Evolutionary conservation across 2,888 invertebrate species (phyloP).

Genomic region (Ophraella communa): DNA sequence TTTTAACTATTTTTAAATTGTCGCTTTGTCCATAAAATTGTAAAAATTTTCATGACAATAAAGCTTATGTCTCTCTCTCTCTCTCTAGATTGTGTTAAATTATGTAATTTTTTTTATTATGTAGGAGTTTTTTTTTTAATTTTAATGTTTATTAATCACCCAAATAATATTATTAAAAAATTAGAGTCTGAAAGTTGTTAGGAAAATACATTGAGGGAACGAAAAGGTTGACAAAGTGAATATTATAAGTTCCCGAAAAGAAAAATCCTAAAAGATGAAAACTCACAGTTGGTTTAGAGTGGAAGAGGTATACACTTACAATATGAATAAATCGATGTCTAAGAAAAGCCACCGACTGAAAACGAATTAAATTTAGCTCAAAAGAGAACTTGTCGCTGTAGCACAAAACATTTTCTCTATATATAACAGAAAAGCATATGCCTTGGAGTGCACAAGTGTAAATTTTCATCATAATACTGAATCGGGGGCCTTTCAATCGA

Average conservation of each 20-base stretch:
- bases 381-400: conserved; percentile 40
- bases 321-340: conserved; percentile 39
- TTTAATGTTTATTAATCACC: too few species aligned
- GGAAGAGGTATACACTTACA: conserved; percentile 34
- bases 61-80: too few species aligned
- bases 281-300: conserved; percentile 18
- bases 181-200: neutral
- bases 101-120: too few species aligned
- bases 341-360: conserved; percentile 42
- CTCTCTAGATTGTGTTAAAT: too few species aligned
- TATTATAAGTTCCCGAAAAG: conserved; percentile 9
- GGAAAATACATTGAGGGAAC: neutral
- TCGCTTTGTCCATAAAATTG: too few species aligned
- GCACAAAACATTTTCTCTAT: conserved; percentile 47
- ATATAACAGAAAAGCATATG: conserved; percentile 53
- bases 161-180: neutral
- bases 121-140: too few species aligned
- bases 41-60: too few species aligned
- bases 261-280: conserved; percentile 22
- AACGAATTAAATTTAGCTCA: conserved; percentile 58
- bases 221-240: conserved; percentile 6
- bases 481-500: conserved; percentile 59
- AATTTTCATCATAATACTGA: conserved; percentile 61
- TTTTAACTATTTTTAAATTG: too few species aligned
- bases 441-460: conserved; percentile 62